Evolutionary conservation across 2,797 vertebrate species (phyloP).

Genomic region (Poecilia wingei): DNA sequence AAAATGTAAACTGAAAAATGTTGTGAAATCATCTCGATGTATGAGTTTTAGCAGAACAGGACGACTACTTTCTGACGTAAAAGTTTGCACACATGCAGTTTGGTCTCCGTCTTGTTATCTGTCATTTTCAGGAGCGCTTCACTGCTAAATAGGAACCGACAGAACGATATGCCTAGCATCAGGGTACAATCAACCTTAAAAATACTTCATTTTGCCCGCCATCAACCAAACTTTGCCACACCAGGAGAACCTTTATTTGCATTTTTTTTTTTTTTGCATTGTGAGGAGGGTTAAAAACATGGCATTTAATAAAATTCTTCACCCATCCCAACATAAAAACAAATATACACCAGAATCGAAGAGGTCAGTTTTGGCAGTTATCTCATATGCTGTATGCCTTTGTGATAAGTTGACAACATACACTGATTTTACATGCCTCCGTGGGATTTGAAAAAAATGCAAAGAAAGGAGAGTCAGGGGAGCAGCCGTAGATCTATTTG

Average conservation of each 20-base stretch:
- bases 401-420: conserved; percentile 28
- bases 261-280: conserved; percentile 5
- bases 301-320: conserved; percentile 13
- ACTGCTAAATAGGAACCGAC: conserved; percentile 58
- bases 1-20: conserved; percentile 17
- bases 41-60: conserved; percentile 22
- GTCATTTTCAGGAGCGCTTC: conserved; percentile 20
- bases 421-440: conserved; percentile 30
- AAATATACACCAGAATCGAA: conserved; percentile 27
- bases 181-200: conserved; percentile 32
- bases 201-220: conserved; percentile 53
- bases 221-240: conserved; percentile 44
- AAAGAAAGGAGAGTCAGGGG: conserved; percentile 78
- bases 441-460: conserved; percentile 41
- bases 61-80: conserved; percentile 7
- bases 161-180: conserved; percentile 31
- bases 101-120: conserved; percentile 14
- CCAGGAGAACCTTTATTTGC: conserved; percentile 34
- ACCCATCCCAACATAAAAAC: conserved; percentile 16
- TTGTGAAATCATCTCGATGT: conserved; percentile 21
- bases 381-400: conserved; percentile 27
- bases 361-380: conserved; percentile 29
- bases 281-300: conserved; percentile 34
- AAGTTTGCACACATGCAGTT: conserved; percentile 29
- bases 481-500: conserved; percentile 83